Evolutionary conservation across 2,113 vertebrate genomes (phyloP).

Genomic region (Sinocyclocheilus grahami): DNA sequence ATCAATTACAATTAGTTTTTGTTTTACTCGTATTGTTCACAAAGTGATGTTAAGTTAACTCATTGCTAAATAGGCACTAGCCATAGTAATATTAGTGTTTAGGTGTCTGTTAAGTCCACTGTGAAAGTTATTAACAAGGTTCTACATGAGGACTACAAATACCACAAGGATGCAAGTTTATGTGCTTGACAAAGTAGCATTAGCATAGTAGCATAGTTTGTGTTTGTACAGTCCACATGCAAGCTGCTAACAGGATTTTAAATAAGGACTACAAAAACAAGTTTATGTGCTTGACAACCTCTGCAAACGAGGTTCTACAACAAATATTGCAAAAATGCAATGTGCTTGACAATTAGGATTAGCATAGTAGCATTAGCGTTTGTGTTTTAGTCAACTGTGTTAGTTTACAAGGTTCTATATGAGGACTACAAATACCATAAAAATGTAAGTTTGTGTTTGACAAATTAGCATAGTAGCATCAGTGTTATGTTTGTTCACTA

Average conservation of each 20-base stretch:
- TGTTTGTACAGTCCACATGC: slow-evolving; percentile 18
- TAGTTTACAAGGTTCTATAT: background rate
- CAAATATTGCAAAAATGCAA: background rate
- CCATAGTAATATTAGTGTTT: background rate
- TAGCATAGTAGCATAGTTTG: background rate
- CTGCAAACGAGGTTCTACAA: background rate
- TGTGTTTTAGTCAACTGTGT: background rate
- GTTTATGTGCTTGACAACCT: no score
- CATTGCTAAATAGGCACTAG: background rate
- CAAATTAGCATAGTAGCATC: background rate
- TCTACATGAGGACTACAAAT: background rate
- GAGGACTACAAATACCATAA: background rate
- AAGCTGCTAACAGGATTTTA: background rate
- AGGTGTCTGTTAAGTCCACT: slow-evolving; percentile 29
- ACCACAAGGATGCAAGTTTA: background rate
- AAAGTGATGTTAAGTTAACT: background rate
- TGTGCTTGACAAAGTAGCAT: background rate
- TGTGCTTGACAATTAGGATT: background rate
- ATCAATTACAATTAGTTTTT: background rate
- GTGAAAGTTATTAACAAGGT: background rate
- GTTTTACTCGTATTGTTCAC: background rate
- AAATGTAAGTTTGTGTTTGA: background rate
- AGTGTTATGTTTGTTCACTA: background rate
- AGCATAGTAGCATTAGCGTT: background rate
- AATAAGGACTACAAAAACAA: background rate